Evolutionary conservation across 2,888 invertebrate species (phyloP), one percentile per base, ranked within the genome.

Genomic region (Metellina segmentata): DNA sequence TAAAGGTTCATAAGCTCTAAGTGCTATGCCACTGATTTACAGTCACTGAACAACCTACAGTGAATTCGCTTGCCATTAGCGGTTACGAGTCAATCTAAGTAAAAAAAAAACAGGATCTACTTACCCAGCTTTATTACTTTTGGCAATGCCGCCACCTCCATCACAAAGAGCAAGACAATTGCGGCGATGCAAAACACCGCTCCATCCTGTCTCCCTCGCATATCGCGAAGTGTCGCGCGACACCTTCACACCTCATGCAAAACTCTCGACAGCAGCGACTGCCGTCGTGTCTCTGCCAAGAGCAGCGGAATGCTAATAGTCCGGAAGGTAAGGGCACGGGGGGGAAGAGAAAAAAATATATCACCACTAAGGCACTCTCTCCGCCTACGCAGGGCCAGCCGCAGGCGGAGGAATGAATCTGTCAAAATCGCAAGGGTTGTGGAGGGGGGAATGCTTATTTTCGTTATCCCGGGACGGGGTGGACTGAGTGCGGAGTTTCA

Each of bases 51-150:
- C 61, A 61, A 61, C 34, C 34, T 34, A 4, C 1, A 34, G 34
- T 34, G 1, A 34, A 34, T 34, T 34, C 34, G 34, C 1, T 4
- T 34, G 1, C 34, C 34, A 4, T 34, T 4, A 2, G 34, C 34
- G 34, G 1, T 34, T 34, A 34, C 34, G 34, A 34, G 34, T 34
- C 34, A 34, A 34, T 34, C 34, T 4, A 34, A 34, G 34, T 34
- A 34, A 34, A 34, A 34, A 34, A 34, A 34, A 34, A 34, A 34
- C 1, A 34, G 34, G 34, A 34, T 9, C 19, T 86, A 81, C 89
- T 90, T 69, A 90, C 89, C 89, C 6, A 90, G 48, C 49, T 85
- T 61, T n/a, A 90, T 90, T 19, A 90, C 85, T 13, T 78, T 85
- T 34, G 89, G 89, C 85, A 90, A 19, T 5, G 89, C 74, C 51